A percentile compares a stretch with the other conserved stretches of the same genome.
These are phyloP conservation scores for Pomatostomus ruficeps DNA, from an alignment of 2,113 vertebrate species.

Conservation along the genomic window DNA sequence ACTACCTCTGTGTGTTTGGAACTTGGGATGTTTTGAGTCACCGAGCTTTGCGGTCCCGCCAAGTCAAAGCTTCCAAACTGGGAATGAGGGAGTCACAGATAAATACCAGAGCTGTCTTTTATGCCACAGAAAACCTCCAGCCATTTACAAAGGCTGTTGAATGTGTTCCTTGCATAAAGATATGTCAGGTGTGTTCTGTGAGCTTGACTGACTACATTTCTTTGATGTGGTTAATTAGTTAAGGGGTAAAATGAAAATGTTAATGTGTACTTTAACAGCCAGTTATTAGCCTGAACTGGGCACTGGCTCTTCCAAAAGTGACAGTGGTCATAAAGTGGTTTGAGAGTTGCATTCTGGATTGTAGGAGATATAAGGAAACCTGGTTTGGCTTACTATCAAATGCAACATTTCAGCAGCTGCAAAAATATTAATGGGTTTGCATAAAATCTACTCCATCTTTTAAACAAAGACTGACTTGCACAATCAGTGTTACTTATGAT, in stretches of 20 bases:
- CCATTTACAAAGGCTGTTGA: neutral
- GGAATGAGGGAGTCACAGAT: neutral
- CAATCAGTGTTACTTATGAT: neutral
- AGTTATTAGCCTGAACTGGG: neutral
- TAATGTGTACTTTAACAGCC: neutral
- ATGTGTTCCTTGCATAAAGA: neutral
- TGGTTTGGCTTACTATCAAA: neutral
- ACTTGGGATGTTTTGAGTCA: neutral
- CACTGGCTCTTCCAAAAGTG: neutral
- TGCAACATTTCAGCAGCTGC: neutral
- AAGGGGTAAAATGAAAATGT: neutral
- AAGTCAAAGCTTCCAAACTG: neutral
- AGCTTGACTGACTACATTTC: neutral
- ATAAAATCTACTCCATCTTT: neutral
- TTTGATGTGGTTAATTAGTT: neutral
- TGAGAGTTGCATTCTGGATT: neutral
- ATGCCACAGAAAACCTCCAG: neutral
- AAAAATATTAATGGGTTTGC: neutral
- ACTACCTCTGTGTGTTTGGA: neutral
- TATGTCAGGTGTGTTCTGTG: neutral
- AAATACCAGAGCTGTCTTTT: neutral
- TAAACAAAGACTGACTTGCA: neutral
- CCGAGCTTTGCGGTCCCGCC: rapidly evolving
- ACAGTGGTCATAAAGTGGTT: neutral
- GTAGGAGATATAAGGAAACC: neutral